A percentile compares a stretch with the other conserved stretches of the same genome.
Evolutionary conservation across 1,140 invertebrate genomes (phyloP).

Genomic region (Neodiprion fabricii): DNA sequence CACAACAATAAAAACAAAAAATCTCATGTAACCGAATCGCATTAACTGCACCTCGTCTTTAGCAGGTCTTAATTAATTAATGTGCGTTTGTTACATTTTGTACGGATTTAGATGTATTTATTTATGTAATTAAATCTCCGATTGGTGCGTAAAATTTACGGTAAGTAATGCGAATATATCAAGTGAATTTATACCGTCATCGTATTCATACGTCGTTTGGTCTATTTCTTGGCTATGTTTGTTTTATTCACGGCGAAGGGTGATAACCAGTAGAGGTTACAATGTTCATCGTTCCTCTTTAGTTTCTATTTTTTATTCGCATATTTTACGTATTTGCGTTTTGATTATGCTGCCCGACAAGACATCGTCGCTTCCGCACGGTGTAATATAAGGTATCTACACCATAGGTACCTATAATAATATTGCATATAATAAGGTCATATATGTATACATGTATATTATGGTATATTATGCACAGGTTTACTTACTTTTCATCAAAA

Average conservation of each 20-base stretch:
- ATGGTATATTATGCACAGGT: neutral
- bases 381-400: neutral
- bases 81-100: too few species aligned
- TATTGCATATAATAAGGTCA: neutral
- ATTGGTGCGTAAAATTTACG: neutral
- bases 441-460: neutral
- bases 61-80: too few species aligned
- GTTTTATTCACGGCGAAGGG: too few species aligned
- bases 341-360: constrained; percentile 20
- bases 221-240: neutral
- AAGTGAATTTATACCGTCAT: too few species aligned
- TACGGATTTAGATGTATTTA: too few species aligned
- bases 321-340: neutral
- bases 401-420: neutral
- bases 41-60: too few species aligned
- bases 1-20: too few species aligned
- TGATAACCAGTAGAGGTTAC: neutral
- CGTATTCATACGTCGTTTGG: neutral
- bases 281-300: neutral
- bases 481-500: neutral
- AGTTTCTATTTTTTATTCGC: neutral
- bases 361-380: neutral
- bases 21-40: too few species aligned
- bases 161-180: too few species aligned
- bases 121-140: neutral